Percentiles rank a stretch among this genome's conserved stretches.
Evolutionary conservation across 1,140 invertebrate species (phyloP).

Genomic region (Pollicipes pollicipes): DNA sequence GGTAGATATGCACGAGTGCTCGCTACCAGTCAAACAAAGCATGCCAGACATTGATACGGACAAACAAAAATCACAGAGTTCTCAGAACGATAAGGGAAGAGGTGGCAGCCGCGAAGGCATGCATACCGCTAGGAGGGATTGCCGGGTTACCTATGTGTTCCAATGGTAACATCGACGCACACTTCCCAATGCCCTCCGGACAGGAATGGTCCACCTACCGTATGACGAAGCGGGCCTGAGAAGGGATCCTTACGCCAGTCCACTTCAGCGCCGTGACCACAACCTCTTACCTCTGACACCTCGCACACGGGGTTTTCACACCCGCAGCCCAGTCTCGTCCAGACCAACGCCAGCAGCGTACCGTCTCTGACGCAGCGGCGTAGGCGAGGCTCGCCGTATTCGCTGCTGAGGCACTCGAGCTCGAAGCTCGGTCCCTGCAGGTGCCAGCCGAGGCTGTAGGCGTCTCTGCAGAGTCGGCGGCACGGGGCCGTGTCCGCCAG

Average conservation of each 20-base stretch:
- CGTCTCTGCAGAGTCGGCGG: not conserved
- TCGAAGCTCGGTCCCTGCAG: not conserved
- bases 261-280: not conserved
- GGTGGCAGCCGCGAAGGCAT: too few species aligned
- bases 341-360: too few species aligned
- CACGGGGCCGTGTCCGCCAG: not conserved
- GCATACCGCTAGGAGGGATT: too few species aligned
- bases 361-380: not conserved
- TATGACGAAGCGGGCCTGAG: too few species aligned
- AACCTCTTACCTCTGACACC: not conserved
- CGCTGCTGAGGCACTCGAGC: not conserved
- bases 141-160: too few species aligned
- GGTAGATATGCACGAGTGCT: too few species aligned
- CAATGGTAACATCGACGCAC: too few species aligned
- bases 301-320: not conserved
- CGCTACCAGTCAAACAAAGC: not conserved
- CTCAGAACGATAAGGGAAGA: not conserved
- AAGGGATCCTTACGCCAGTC: too few species aligned
- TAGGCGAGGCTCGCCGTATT: not conserved
- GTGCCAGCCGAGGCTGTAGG: not conserved
- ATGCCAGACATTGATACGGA: too few species aligned
- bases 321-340: not conserved
- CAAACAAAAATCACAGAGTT: not conserved
- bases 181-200: too few species aligned
- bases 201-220: too few species aligned